Base-by-base conservation (phyloP, 2,888 invertebrate genomes). In the Gonocerus acuteangulatus region DNA sequence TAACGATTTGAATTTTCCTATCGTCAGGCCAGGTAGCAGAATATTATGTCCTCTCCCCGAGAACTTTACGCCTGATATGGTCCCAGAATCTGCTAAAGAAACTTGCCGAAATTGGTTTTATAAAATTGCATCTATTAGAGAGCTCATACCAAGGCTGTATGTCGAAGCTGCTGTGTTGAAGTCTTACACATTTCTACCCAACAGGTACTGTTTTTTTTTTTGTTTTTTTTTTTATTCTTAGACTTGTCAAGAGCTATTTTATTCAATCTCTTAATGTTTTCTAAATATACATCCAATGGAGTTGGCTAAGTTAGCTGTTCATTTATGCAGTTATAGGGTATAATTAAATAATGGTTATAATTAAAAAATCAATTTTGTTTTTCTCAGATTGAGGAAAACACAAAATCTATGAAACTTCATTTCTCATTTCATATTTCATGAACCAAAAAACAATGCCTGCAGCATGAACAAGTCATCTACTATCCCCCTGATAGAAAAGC, bases 41-140 rank as follows among this genome's bases (percentile, higher is more conserved):
- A 76, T 75, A 63, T 71, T 76, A 56, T 72, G 82, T 60, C 79
- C 82, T 19, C 54, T 54, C 22, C 54, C 54, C 58, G 83, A 83
- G 67, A 80, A 83, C 71, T 89, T 92, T 70, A 85, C 87, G 56
- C 81, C 89, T 0, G 85, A 85, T 67, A 83, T 85, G 77, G 86
- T 94, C 3, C 83, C 86, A 1, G 92, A 92, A 72, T 79, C 85
- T 54, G 94, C 95, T 0, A 92, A 91, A 74, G 96, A 96, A 76
- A 97, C 95, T 0, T 95, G 95, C 72, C 84, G 91, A 68, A 99
- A 99, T 78, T 99, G 99, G 99, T 93, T 99, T 77, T 95, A 91
- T 75, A 99, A 99, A 80, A 92, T 97, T 73, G 93, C 96, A 0
- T 96, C 96, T 0, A 95, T 99, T 69, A 79, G 95, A 67, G 97